These are phyloP conservation scores for Sebastes kiyomatsui DNA, from an alignment of 2,797 vertebrate genomes.

Conservation along the genomic window DNA sequence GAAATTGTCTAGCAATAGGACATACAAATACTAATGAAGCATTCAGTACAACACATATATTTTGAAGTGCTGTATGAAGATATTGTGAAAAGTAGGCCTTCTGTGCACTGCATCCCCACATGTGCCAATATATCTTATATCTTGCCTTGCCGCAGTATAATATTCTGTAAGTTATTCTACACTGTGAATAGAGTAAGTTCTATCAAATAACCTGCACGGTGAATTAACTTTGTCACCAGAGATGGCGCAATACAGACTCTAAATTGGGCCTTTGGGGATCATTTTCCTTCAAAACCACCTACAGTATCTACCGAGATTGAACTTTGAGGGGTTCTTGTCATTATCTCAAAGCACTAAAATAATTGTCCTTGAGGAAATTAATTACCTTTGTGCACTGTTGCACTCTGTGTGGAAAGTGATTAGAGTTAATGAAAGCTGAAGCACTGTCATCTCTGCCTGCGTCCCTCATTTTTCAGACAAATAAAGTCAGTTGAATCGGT, in stretches of 20 bases:
- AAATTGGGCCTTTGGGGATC: slow-evolving; percentile 37
- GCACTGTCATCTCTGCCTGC: slow-evolving; percentile 69
- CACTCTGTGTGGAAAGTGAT: slow-evolving; percentile 70
- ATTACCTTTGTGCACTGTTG: slow-evolving; percentile 80
- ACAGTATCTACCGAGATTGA: slow-evolving; percentile 50
- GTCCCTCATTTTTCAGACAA: slow-evolving; percentile 75
- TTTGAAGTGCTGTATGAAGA: background rate
- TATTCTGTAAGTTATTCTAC: background rate
- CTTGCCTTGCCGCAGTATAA: background rate
- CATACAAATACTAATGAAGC: background rate
- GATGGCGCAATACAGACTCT: slow-evolving; percentile 4
- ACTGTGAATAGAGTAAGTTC: background rate
- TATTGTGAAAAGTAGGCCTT: background rate
- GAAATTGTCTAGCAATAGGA: background rate
- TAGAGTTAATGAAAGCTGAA: slow-evolving; percentile 78
- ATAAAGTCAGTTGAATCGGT: slow-evolving; percentile 49
- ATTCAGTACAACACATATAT: background rate
- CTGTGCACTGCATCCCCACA: background rate
- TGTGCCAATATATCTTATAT: background rate
- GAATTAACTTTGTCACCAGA: slow-evolving; percentile 40
- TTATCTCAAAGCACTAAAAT: slow-evolving; percentile 79
- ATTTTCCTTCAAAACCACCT: slow-evolving; percentile 58
- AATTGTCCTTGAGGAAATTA: slow-evolving; percentile 87
- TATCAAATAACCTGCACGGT: background rate
- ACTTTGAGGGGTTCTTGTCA: slow-evolving; percentile 72